Conservation (phyloP, 30 jellyfish, hydroid and myxozoan species). For the Catostylus mosaicus region DNA sequence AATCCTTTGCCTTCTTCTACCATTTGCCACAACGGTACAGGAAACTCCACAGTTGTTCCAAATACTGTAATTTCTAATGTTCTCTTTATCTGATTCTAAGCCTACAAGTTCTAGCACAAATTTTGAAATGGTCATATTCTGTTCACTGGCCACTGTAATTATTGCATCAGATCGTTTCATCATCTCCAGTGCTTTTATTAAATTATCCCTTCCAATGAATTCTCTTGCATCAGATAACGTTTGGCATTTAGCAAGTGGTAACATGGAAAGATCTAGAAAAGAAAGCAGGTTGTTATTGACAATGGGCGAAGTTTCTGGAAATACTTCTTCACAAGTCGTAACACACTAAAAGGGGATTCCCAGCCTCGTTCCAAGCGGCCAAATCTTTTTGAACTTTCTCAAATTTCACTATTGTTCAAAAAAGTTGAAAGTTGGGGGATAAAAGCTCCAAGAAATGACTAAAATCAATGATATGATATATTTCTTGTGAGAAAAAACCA, state of each 20-base stretch:
- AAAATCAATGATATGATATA: too few relatives aligned
- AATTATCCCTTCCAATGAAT: conserved; percentile 42
- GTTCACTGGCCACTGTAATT: conserved; percentile 58
- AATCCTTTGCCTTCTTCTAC: conserved; percentile 64
- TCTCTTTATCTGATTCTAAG: conserved; percentile 35
- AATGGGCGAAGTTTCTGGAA: conserved; percentile 2
- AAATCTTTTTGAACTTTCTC: conserved; percentile 9
- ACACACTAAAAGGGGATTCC: conserved; percentile 25
- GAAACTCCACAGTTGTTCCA: conserved; percentile 79
- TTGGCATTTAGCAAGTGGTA: conserved; percentile 54
- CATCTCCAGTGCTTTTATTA: conserved; percentile 54
- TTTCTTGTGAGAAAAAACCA: too few relatives aligned
- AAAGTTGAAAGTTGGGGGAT: too few relatives aligned
- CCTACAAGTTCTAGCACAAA: conserved; percentile 62
- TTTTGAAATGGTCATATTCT: conserved; percentile 41
- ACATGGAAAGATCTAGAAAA: conserved; percentile 75
- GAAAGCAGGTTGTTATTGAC: neutral
- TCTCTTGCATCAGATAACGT: conserved; percentile 69
- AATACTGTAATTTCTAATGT: conserved; percentile 40
- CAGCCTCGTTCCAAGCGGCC: conserved; percentile 2
- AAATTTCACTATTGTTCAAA: conserved; percentile 22
- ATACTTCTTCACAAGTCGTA: neutral
- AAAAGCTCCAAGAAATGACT: too few relatives aligned
- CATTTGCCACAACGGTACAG: conserved; percentile 69
- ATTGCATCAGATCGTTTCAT: conserved; percentile 75